Percentiles rank a stretch among this genome's conserved stretches.
Evolutionary conservation across 2,797 vertebrate genomes (phyloP).

Genomic region (Tiaroga cobitis): DNA sequence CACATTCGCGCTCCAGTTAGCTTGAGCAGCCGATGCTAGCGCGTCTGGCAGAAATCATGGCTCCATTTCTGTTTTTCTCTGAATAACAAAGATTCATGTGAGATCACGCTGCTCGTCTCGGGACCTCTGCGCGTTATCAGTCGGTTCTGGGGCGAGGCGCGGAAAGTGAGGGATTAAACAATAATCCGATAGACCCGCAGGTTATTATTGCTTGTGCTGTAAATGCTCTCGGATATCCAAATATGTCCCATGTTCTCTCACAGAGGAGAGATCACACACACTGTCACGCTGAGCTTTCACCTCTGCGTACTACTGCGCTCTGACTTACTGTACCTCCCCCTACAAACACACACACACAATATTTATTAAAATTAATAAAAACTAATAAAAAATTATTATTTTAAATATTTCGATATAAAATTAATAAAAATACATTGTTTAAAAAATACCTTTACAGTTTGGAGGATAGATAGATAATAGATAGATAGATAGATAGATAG

Average conservation of each 20-base stretch:
- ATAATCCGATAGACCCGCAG: background rate
- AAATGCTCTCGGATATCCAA: slow-evolving; percentile 23
- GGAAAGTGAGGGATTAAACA: slow-evolving; percentile 1
- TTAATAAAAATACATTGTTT: background rate
- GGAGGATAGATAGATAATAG: background rate
- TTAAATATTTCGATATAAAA: background rate
- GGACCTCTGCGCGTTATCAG: background rate
- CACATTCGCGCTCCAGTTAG: slow-evolving; percentile 6
- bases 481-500: no score
- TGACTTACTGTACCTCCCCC: slow-evolving; percentile 32
- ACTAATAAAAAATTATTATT: no score
- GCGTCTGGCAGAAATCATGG: slow-evolving; percentile 37
- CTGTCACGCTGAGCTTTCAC: slow-evolving; percentile 42
- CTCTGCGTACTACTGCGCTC: slow-evolving; percentile 18
- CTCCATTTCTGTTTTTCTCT: slow-evolving; percentile 59
- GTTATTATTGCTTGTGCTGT: slow-evolving; percentile 23
- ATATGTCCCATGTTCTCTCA: slow-evolving; percentile 26
- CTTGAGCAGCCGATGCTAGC: slow-evolving; percentile 10
- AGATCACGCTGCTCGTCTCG: slow-evolving; percentile 54
- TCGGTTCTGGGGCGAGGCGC: background rate
- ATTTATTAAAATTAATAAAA: no score
- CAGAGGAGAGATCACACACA: slow-evolving; percentile 31
- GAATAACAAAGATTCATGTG: slow-evolving; percentile 66
- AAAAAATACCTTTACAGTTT: background rate
- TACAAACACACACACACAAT: background rate